Evolutionary conservation across 2,888 invertebrate genomes (phyloP).

Genomic region (Kryphioiulus occultus): DNA sequence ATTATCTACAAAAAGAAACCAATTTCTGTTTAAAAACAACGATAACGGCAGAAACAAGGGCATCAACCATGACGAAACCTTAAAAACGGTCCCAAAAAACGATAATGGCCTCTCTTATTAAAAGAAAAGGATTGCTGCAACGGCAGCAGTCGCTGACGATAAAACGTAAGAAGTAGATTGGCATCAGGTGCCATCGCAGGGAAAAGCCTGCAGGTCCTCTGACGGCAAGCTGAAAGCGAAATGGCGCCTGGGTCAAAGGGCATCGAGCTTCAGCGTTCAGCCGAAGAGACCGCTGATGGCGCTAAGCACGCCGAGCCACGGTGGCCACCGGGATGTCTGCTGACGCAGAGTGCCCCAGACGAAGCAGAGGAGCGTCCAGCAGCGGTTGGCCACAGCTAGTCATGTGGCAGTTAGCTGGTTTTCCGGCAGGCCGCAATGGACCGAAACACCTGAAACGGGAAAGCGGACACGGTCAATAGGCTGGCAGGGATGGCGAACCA

Average conservation of each 20-base stretch:
- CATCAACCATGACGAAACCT: not conserved
- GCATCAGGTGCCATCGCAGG: not conserved
- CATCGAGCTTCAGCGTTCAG: not conserved
- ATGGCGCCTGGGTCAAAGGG: not conserved
- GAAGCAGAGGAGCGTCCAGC: not conserved
- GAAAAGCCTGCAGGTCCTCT: not conserved
- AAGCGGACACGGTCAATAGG: not conserved
- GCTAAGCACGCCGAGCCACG: not conserved
- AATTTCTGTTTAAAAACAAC: constrained; percentile 4
- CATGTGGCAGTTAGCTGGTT: constrained; percentile 1
- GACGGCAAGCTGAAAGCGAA: not conserved
- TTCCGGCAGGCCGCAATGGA: not conserved
- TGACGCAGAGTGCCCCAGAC: not conserved
- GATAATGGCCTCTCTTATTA: not conserved
- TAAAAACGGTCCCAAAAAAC: not conserved
- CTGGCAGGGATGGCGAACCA: not conserved
- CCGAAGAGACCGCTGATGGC: not conserved
- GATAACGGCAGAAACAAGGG: not conserved
- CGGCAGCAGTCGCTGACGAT: not conserved
- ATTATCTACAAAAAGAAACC: not conserved
- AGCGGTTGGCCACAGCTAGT: not conserved
- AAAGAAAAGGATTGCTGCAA: not conserved
- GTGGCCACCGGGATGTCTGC: not conserved
- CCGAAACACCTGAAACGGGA: not conserved
- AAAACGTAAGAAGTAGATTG: not conserved